Evolutionary conservation across 2,888 invertebrate genomes (phyloP), one percentile per base, ranked within the genome.

Genomic region (Pomacea canaliculata): DNA sequence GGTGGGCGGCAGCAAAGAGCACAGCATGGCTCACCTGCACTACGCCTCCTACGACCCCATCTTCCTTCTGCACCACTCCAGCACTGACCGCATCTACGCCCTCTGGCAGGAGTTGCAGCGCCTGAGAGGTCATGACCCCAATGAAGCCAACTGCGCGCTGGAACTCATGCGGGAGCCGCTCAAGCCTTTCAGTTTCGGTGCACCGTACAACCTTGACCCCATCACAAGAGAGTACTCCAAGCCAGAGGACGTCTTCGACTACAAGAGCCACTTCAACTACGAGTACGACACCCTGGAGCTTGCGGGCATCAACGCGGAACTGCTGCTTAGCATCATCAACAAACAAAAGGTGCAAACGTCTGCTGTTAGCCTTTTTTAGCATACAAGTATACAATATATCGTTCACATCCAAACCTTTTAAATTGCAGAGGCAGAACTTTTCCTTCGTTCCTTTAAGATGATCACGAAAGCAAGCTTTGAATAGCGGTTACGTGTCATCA

Each of bases 21-120:
- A 80, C 76, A 79, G 79, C 27, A 78, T 83, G 76, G 80, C 75
- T 2, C 81, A 81, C 67, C 77, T 83, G 13, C 79, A 81, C 60
- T 83, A 80, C 23, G 79, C 83, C 5, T 80, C 83, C 37, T 83
- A 81, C 60, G 83, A 83, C 49, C 83, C 83, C 0, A 70, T 76
- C 60, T 83, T 83, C 78, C 79, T 72, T 48, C 59, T 81, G 23
- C 81, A 83, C 56, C 83, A 83, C 72, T 80, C 83, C 59, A 77
- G 77, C 71, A 79, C 81, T 7, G 83, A 83, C 76, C 70, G 83
- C 16, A 59, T 81, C n/a, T 83, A 80, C 79, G 81, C 83, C 18
- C 63, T 83, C 19, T 82, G 82, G 82, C 82, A 82, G 71, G 79
- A 72, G 13, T 79, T 82, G 37, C 82, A 82, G 77, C 76, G 76